Percentiles rank a stretch among this genome's conserved stretches.
Evolutionary conservation across 2,797 vertebrate species (phyloP).

Genomic region (Delichon dasypus): DNA sequence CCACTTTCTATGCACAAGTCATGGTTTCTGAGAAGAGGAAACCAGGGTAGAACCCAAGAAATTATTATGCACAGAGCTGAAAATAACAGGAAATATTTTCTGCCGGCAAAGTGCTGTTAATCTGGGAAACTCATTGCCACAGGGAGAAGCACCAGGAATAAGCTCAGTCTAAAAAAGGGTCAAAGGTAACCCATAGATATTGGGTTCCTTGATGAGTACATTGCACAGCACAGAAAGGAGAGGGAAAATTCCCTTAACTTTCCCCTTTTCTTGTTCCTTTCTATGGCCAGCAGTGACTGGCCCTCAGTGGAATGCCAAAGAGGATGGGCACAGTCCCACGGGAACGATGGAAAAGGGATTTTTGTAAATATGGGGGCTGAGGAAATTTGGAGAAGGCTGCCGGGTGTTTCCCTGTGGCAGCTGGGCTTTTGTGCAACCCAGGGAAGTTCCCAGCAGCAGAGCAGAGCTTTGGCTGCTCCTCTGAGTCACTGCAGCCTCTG

Average conservation of each 20-base stretch:
- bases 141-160: background rate
- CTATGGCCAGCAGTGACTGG: background rate
- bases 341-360: background rate
- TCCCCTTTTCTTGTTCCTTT: background rate
- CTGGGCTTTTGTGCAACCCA: background rate
- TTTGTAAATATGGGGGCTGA: background rate
- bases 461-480: background rate
- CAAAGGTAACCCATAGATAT: background rate
- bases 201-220: background rate
- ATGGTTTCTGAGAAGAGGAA: background rate
- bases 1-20: background rate
- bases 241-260: background rate
- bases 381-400: background rate
- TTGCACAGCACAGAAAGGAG: background rate
- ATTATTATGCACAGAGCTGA: background rate
- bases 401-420: background rate
- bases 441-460: background rate
- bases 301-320: background rate
- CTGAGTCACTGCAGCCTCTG: background rate
- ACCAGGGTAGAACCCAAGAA: background rate
- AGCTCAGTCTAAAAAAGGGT: background rate
- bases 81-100: background rate
- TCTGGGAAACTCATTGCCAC: background rate
- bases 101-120: background rate
- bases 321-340: fast-evolving